Percentiles rank a stretch among this genome's conserved stretches.
Evolutionary conservation across 2,797 vertebrate genomes (phyloP).

Genomic region (Peromyscus eremicus): DNA sequence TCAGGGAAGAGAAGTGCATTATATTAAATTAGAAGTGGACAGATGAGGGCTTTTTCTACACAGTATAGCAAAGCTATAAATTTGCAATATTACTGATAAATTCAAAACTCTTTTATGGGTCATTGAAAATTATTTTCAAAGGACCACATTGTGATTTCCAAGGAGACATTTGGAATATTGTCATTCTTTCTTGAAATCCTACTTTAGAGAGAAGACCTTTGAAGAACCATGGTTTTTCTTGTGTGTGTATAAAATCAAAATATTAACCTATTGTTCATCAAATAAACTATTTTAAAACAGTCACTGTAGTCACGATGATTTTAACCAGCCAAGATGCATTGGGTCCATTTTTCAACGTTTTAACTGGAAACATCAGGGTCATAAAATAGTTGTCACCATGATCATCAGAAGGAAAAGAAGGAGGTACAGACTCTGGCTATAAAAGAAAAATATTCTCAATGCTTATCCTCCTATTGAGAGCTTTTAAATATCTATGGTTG

Average conservation of each 20-base stretch:
- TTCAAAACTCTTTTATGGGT: constrained; percentile 34
- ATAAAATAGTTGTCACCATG: background rate
- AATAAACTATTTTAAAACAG: background rate
- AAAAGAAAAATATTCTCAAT: background rate
- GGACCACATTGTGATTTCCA: background rate
- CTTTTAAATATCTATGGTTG: background rate
- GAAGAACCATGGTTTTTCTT: background rate
- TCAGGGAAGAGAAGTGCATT: constrained; percentile 47
- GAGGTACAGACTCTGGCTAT: too few relatives aligned
- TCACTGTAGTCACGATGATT: background rate
- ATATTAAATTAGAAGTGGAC: constrained; percentile 68
- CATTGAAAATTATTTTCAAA: constrained; percentile 67
- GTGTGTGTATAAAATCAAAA: background rate
- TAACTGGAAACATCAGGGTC: background rate
- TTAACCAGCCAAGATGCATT: background rate
- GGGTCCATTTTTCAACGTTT: background rate
- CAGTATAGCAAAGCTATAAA: constrained; percentile 45
- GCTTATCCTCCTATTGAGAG: background rate
- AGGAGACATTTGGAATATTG: constrained; percentile 3
- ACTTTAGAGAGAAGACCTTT: constrained; percentile 5
- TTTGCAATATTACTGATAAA: constrained; percentile 34
- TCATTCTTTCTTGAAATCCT: background rate
- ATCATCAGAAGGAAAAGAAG: background rate
- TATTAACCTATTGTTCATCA: background rate
- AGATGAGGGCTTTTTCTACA: constrained; percentile 63